These are phyloP conservation scores for Tyrannus savana DNA, from an alignment of 2,113 vertebrate genomes.

Conservation along the genomic window DNA sequence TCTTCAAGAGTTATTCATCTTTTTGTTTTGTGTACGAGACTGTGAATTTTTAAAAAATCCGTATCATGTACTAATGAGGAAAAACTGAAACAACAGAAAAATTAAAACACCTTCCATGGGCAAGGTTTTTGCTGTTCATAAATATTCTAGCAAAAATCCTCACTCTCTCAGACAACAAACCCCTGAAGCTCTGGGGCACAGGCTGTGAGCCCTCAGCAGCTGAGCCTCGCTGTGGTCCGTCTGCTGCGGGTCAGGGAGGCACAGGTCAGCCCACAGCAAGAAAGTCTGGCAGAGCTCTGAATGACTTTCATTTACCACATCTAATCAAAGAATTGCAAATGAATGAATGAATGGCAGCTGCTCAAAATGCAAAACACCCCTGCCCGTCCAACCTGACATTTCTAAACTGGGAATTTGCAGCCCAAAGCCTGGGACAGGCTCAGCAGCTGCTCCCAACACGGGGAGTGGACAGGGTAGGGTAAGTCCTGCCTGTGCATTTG, in stretches of 20 bases:
- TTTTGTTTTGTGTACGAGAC: not conserved
- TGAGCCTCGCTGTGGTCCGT: not conserved
- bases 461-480: rapidly evolving
- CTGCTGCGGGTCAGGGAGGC: rapidly evolving
- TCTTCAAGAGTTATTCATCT: not conserved
- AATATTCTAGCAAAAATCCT: not conserved
- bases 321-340: not conserved
- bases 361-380: not conserved
- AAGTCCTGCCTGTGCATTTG: rapidly evolving
- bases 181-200: not conserved
- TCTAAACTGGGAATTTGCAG: not conserved
- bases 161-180: not conserved
- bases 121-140: not conserved
- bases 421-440: rapidly evolving
- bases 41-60: not conserved
- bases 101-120: not conserved
- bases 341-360: not conserved
- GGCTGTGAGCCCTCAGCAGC: not conserved
- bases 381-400: not conserved
- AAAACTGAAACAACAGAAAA: not conserved
- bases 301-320: not conserved
- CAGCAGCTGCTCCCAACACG: not conserved
- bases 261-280: not conserved
- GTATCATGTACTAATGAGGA: rapidly evolving
- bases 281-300: not conserved